These are phyloP conservation scores for Chaetops frenatus DNA, from an alignment of 2,113 vertebrate genomes.

Conservation along the genomic window DNA sequence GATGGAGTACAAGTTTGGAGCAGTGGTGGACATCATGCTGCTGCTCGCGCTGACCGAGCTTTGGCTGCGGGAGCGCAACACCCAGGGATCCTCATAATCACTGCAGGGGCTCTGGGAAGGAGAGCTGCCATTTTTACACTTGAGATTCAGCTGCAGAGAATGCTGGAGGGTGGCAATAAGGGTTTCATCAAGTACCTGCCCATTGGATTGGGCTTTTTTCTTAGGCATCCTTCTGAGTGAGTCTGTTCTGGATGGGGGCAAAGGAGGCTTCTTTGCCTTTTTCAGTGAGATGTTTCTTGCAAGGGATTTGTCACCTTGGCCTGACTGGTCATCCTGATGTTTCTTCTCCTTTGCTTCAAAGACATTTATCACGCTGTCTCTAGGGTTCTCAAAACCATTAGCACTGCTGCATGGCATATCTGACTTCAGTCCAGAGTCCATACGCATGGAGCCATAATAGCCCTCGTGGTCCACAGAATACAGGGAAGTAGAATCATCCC, in stretches of 20 bases:
- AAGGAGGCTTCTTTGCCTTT: slow-evolving; percentile 90
- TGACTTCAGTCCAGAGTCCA: slow-evolving; percentile 75
- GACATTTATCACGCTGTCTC: slow-evolving; percentile 79
- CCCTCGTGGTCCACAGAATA: slow-evolving; percentile 85
- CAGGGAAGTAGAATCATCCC: slow-evolving; percentile 81
- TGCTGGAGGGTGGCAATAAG: slow-evolving; percentile 91
- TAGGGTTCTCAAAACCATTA: slow-evolving; percentile 73
- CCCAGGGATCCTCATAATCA: slow-evolving; percentile 93
- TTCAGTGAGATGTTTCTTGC: slow-evolving; percentile 90
- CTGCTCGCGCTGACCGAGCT: slow-evolving; percentile 85
- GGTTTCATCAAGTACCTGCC: slow-evolving; percentile 83
- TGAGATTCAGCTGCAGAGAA: slow-evolving; percentile 85
- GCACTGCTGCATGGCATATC: slow-evolving; percentile 59
- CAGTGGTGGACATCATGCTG: slow-evolving; percentile 80
- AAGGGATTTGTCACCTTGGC: slow-evolving; percentile 79
- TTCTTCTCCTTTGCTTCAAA: slow-evolving; percentile 80
- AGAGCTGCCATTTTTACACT: slow-evolving; percentile 78
- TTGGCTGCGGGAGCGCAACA: slow-evolving; percentile 87
- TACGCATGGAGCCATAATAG: slow-evolving; percentile 79
- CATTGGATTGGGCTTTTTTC: slow-evolving; percentile 73
- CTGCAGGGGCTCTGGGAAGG: slow-evolving; percentile 92
- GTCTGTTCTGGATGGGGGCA: slow-evolving; percentile 89
- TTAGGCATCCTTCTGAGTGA: slow-evolving; percentile 83
- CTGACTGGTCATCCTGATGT: slow-evolving; percentile 66
- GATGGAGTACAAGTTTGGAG: slow-evolving; percentile 80